Base-by-base conservation (phyloP, 1,140 invertebrate species). In the Helicoverpa zea region DNA sequence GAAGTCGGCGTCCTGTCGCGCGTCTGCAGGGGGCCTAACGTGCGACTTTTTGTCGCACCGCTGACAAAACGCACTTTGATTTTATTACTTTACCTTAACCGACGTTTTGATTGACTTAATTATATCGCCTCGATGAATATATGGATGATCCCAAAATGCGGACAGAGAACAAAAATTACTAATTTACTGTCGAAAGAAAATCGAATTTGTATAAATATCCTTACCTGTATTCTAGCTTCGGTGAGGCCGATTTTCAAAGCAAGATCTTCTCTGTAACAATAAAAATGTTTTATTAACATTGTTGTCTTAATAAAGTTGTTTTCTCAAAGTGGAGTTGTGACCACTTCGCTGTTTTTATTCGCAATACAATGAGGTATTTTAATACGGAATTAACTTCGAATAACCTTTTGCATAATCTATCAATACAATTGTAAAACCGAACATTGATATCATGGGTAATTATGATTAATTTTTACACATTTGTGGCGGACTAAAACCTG, bases 201-300 rank as follows among this genome's bases (percentile, higher is more conserved):
- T 7, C 10, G 77, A 66, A 35, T 43, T 29, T 61, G 29, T 66
- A 79, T 66, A 43, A 23, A 23, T 54, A 54, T 43, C 59, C 64
- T 97, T 96, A 99, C 99, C 97, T 99, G 99, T 92, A 99, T 99
- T 91, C 99, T 96, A 35, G 99, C 99, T 96, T 99, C 99, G 30
- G 99, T 99, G 79, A 99, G 96, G 87, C 99, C 98, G 90, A 99
- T 98, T 95, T 99, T 98, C 97, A 99, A 97, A 18, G 99, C 99
- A 58, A 99, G 96, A 94, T 99, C 99, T 95, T 99, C 99, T 90
- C 99, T 98, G 96, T 79, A 97, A 98, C 91, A 95, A 94, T 88
- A 89, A 85, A 92, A 88, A 82, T 64, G 58, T 66, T 66, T 61
- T 29, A 51, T 76, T 51, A 61, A 76, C 18, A 76, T 49, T 7